Evolutionary conservation across 1,140 invertebrate species (phyloP), one percentile per base, ranked within the genome.

Genomic region (Drosophila virilis): DNA sequence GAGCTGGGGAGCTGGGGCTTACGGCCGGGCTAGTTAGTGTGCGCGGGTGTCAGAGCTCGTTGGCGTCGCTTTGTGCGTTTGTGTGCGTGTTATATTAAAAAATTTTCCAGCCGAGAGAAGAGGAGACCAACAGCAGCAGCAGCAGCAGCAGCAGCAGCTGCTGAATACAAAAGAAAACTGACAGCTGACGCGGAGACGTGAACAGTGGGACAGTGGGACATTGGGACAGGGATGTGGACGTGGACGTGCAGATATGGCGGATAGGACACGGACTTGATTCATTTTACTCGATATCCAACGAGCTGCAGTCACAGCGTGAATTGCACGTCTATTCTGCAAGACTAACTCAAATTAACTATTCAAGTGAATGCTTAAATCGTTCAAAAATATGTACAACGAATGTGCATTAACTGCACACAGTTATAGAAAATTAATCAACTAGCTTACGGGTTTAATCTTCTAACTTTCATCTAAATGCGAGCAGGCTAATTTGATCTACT

Each of bases 121-220:
- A 72, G 8, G 40, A 13, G 15, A 50, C 22, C 51, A 55, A 40
- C 42, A 70, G 42, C 45, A 55, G 51, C 37, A 42, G 28, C 61
- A 22, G 32, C 45, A 54, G 8, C 65, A 22, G 38, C 10, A 35
- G 28, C 46, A 54, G 33, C 45, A 59, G 42, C 51, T 67, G 57
- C 45, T 59, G 71, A 37, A 68, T 50, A 76, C 70, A 64, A 62
- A 72, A 59, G 71, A 48, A 72, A 78, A 70, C 83, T 88, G 83
- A 86, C 79, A 74, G 83, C 68, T 85, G 65, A 86, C 83, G 81
- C 78, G 64, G 75, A 73, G 52, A 82, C 79, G 76, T 76, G 78
- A 68, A 78, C 82, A 42, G 2, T 28, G 22, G 33, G 71, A 78
- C 82, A 42, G 2, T 28, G 22, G 33, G 37, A 57, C 42, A 22